Base-by-base conservation (phyloP, 2,113 vertebrate genomes). In the Carassius gibelio region DNA sequence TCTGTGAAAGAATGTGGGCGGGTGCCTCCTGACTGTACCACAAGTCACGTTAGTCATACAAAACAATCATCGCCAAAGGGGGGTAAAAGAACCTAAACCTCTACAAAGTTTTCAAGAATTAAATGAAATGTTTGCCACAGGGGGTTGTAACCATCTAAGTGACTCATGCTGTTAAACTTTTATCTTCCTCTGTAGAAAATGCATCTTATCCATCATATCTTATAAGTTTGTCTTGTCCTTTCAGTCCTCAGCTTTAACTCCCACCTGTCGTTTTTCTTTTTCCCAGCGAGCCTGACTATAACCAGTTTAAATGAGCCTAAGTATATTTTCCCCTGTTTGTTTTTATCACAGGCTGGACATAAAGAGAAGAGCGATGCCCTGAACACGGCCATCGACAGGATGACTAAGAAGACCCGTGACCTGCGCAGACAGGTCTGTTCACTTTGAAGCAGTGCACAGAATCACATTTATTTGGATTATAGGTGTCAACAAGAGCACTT, bases 341-440 rank as follows among this genome's bases (percentile, higher is more conserved):
- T 83, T 88, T 1, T 84, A 62, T 93, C 92, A 17, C 90, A 99
- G 98, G 96, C 98, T 76, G 98, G 98, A 72, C 96, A 96, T 78
- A 99, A 98, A 89, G 97, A 99, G 88, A 95, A 95, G 86, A 99
- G 98, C 0, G 98, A 99, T 91, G 96, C 98, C 1, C 92, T 99
- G 64, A 99, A 99, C 92, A 96, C 95, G 68, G 98, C 98, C n/a
- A 99, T 99, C 48, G 98, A 99, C 90, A 96, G 97, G 92, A 99
- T 99, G 98, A 99, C 98, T 50, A 98, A 98, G 90, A 99, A 99
- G 94, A 99, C 98, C n/a, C 94, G 98, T 87, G 98, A 99, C 90
- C 92, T 99, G 79, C 97, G 98, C 61, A 95, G 98, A 93, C 98
- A 99, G 97, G 97, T 99, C 77, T 81, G 83, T 81, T 78, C 59